These are phyloP conservation scores for Caenorhabditis remanei DNA, from an alignment of 1,140 invertebrate species.

Conservation along the genomic window DNA sequence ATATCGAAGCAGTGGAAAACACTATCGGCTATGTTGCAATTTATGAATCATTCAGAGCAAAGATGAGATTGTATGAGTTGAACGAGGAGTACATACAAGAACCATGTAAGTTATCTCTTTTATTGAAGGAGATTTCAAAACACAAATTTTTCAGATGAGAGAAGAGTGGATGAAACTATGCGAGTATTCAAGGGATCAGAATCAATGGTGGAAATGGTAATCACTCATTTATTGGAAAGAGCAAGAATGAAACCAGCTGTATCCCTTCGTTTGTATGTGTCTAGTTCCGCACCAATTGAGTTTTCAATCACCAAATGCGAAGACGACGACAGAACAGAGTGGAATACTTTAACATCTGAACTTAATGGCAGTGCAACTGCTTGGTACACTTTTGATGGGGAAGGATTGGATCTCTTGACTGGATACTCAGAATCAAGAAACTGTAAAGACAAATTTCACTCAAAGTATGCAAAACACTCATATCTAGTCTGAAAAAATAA, in stretches of 20 bases:
- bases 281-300: neutral
- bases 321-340: neutral
- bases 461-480: neutral
- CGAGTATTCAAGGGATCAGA: neutral
- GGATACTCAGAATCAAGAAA: neutral
- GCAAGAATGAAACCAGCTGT: neutral
- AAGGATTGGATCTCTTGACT: neutral
- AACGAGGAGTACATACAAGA: neutral
- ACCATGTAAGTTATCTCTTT: neutral
- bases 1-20: conserved; percentile 9
- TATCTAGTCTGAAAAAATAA: neutral
- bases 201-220: neutral
- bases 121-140: neutral
- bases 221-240: neutral
- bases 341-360: neutral
- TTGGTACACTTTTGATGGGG: conserved; percentile 13
- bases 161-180: neutral
- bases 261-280: neutral
- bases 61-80: neutral
- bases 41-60: conserved; percentile 10
- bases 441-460: neutral
- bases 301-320: neutral
- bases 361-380: neutral
- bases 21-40: neutral
- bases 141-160: neutral